Percentiles rank a stretch among this genome's conserved stretches.
Evolutionary conservation across 2,888 invertebrate genomes (phyloP).

Genomic region (Athetis lepigone): DNA sequence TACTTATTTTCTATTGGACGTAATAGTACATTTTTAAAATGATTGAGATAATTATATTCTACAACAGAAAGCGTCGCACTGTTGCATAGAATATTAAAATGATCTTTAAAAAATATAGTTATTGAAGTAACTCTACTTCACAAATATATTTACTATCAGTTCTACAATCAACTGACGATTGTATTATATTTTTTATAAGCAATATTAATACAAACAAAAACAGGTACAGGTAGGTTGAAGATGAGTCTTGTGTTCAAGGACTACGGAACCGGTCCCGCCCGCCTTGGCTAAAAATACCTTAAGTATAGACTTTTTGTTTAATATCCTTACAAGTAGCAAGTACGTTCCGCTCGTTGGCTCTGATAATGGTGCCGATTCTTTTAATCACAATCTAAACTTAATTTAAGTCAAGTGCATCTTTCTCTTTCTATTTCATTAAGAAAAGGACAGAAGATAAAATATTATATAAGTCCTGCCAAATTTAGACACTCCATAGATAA

Average conservation of each 20-base stretch:
- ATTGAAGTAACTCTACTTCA: neutral
- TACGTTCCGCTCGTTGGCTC: constrained; percentile 29
- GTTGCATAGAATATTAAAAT: too few species aligned
- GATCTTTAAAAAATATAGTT: neutral
- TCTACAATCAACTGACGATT: neutral
- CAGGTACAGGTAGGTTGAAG: constrained; percentile 34
- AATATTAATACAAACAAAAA: constrained; percentile 21
- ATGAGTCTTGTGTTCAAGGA: constrained; percentile 45
- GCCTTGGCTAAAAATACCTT: constrained; percentile 59
- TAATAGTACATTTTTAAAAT: too few species aligned
- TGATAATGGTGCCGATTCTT: too few species aligned
- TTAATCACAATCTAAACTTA: too few species aligned
- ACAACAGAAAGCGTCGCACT: too few species aligned
- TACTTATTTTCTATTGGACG: too few species aligned
- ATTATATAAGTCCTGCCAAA: too few species aligned
- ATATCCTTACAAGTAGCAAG: constrained; percentile 25
- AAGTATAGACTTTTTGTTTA: constrained; percentile 40
- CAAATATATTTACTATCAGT: neutral
- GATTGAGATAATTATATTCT: too few species aligned
- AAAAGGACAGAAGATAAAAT: too few species aligned
- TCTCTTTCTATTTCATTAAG: too few species aligned
- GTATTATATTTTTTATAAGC: constrained; percentile 9
- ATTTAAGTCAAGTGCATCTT: too few species aligned
- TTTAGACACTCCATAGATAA: too few species aligned
- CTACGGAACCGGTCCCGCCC: constrained; percentile 52